Evolutionary conservation across 2,113 vertebrate genomes (phyloP).

Genomic region (Neoarius graeffei): DNA sequence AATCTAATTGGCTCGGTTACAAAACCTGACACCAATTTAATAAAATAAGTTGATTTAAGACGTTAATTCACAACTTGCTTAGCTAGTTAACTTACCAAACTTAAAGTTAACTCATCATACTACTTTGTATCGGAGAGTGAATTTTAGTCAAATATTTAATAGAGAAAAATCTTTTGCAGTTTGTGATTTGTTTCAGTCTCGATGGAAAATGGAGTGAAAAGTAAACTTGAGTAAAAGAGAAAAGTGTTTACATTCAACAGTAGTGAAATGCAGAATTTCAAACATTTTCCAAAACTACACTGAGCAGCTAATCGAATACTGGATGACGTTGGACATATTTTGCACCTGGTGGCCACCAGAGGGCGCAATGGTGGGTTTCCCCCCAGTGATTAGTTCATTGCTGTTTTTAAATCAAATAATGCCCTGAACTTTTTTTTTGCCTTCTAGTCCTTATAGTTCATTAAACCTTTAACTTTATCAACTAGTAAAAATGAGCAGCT

Average conservation of each 20-base stretch:
- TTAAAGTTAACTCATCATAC: background rate
- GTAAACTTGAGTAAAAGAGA: no score
- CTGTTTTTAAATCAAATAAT: background rate
- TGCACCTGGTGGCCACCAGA: background rate
- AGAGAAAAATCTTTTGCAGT: no score
- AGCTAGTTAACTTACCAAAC: background rate
- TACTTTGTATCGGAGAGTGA: background rate
- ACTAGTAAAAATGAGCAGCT: background rate
- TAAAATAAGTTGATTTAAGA: no score
- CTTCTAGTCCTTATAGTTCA: background rate
- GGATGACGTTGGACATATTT: background rate
- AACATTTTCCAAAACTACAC: no score
- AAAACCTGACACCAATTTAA: no score
- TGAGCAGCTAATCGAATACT: no score
- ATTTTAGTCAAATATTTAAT: background rate
- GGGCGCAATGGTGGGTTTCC: background rate
- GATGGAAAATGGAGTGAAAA: no score
- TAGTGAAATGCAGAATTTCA: no score
- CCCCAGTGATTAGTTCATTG: background rate
- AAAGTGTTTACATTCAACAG: no score
- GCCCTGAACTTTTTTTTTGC: background rate
- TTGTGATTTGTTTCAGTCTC: no score
- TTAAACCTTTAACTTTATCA: background rate
- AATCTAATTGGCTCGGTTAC: no score
- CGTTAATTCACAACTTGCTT: background rate